A percentile compares a stretch with the other conserved stretches of the same genome.
Conservation (phyloP, 2,888 invertebrate species). For the Habroteleia sp. region DNA sequence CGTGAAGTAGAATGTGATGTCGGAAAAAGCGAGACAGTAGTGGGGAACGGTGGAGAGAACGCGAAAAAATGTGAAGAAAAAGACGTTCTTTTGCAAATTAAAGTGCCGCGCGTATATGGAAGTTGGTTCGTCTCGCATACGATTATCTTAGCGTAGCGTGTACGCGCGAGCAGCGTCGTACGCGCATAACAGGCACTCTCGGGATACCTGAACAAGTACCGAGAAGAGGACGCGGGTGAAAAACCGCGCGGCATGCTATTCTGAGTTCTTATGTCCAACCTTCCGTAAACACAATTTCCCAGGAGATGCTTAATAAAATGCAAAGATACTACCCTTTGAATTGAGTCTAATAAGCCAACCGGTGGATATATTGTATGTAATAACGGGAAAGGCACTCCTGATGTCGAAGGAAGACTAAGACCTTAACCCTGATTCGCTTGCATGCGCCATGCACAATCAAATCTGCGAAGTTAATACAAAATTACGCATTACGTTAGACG, state of each 20-base stretch:
- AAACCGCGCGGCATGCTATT: constrained; percentile 58
- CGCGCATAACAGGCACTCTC: constrained; percentile 55
- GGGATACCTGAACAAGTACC: constrained; percentile 51
- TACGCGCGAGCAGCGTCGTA: constrained; percentile 49
- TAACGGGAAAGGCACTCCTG: constrained; percentile 41
- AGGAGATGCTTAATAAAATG: constrained; percentile 61
- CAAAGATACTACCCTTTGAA: constrained; percentile 61
- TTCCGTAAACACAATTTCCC: constrained; percentile 63
- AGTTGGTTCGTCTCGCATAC: constrained; percentile 52
- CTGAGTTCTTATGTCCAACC: constrained; percentile 60
- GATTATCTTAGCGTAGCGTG: constrained; percentile 48
- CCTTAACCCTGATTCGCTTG: constrained; percentile 20
- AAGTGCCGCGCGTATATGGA: constrained; percentile 41
- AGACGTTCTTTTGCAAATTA: constrained; percentile 45
- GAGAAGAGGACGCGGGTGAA: constrained; percentile 61
- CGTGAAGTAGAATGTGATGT: constrained; percentile 38
- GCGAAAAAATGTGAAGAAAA: constrained; percentile 12
- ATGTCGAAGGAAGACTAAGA: constrained; percentile 18
- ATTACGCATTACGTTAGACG: constrained; percentile 29
- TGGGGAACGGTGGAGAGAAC: neutral
- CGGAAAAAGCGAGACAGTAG: constrained; percentile 13
- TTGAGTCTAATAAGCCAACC: constrained; percentile 59
- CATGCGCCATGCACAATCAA: constrained; percentile 11
- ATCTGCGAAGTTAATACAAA: constrained; percentile 25
- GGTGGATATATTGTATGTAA: constrained; percentile 51